Evolutionary conservation across 2,113 vertebrate species (phyloP).

Genomic region (Rhea americana): DNA sequence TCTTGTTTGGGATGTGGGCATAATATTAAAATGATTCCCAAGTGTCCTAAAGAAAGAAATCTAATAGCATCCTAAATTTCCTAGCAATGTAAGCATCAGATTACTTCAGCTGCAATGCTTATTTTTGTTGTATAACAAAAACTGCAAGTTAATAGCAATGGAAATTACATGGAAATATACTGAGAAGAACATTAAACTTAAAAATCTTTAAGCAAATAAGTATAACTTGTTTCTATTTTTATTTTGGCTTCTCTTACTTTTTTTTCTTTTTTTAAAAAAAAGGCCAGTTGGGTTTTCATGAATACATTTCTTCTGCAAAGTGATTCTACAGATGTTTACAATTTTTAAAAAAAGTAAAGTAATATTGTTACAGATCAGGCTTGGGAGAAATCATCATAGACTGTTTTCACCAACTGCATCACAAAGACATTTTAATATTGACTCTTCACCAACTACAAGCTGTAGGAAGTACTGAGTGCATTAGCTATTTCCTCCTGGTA

Average conservation of each 20-base stretch:
- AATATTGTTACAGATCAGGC: not conserved
- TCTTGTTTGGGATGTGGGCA: not conserved
- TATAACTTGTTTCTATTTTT: not conserved
- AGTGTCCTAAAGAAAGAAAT: not conserved
- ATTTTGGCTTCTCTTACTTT: not conserved
- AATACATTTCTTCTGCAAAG: not conserved
- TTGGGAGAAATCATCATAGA: not conserved
- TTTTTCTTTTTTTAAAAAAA: not conserved
- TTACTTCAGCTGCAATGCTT: not conserved
- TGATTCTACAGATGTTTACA: slow-evolving; percentile 10
- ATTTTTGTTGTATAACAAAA: slow-evolving; percentile 1
- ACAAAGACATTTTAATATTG: slow-evolving; percentile 6
- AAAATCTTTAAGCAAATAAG: not conserved
- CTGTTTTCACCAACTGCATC: slow-evolving; percentile 8
- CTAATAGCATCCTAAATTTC: not conserved
- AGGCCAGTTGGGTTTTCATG: not conserved
- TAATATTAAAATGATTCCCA: not conserved
- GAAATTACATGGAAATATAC: not conserved
- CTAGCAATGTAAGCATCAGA: slow-evolving; percentile 2
- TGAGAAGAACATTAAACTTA: not conserved
- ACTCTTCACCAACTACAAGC: not conserved
- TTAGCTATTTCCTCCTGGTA: slow-evolving; percentile 24
- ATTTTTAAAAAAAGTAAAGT: slow-evolving; percentile 5
- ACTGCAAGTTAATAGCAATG: slow-evolving; percentile 1
- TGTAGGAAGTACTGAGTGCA: not conserved